A percentile compares a stretch with the other conserved stretches of the same genome.
Evolutionary conservation across 92 coral and sea anemone genomes (phyloP).

Genomic region (Chrysogorgia sp.): DNA sequence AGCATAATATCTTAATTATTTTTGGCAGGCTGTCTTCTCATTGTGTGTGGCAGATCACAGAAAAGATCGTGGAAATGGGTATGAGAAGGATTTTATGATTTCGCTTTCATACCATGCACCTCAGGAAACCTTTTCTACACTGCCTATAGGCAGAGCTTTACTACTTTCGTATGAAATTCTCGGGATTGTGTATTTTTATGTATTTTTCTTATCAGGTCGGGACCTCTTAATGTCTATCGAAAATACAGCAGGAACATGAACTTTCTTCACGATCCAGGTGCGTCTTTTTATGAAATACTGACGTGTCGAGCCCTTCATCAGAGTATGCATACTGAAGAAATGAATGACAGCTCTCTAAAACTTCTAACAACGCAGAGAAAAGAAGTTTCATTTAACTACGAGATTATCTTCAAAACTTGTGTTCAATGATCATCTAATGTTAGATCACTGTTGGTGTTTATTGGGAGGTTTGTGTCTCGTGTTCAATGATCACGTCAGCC

Average conservation of each 20-base stretch:
- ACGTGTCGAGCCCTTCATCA: too few species aligned
- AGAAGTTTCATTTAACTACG: too few species aligned
- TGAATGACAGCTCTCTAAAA: too few species aligned
- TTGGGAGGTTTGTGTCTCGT: too few species aligned
- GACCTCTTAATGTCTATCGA: slow-evolving; percentile 37
- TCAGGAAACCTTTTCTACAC: too few species aligned
- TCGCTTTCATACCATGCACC: too few species aligned
- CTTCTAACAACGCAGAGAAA: too few species aligned
- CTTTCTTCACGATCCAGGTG: slow-evolving; percentile 78
- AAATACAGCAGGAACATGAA: slow-evolving; percentile 88
- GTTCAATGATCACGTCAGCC: background rate
- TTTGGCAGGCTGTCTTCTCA: slow-evolving; percentile 25
- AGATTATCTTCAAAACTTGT: too few species aligned
- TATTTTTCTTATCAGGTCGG: slow-evolving; percentile 5
- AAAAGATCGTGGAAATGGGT: slow-evolving; percentile 47
- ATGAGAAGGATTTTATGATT: background rate
- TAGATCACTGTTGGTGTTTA: too few species aligned
- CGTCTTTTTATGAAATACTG: background rate
- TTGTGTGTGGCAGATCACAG: slow-evolving; percentile 36
- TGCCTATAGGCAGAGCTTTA: too few species aligned
- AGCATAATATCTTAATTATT: slow-evolving; percentile 1
- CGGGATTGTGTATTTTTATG: background rate
- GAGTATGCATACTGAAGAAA: background rate
- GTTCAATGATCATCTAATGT: too few species aligned
- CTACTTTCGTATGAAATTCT: too few species aligned